A percentile compares a stretch with the other conserved stretches of the same genome.
Conservation (phyloP, 2,797 vertebrate genomes). For the Labeo calbasu region DNA sequence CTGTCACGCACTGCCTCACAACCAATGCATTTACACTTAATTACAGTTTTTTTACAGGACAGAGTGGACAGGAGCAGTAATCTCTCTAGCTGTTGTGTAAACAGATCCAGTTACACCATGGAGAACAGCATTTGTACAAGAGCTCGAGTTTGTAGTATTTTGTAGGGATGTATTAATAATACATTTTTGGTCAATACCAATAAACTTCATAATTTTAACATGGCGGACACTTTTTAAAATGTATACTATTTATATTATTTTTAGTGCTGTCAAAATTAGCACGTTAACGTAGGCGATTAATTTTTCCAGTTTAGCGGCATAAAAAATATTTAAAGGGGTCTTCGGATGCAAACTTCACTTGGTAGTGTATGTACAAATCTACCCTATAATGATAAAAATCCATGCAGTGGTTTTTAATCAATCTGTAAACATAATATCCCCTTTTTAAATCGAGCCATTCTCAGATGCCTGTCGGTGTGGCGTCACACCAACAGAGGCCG, state of each 20-base stretch:
- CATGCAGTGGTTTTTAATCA: too few species aligned
- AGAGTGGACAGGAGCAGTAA: constrained; percentile 27
- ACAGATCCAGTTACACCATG: constrained; percentile 29
- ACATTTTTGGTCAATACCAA: neutral
- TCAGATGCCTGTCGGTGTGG: too few species aligned
- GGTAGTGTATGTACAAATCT: too few species aligned
- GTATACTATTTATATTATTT: neutral
- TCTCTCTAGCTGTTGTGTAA: constrained; percentile 27
- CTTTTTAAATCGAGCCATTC: too few species aligned
- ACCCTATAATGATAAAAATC: too few species aligned
- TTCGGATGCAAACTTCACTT: too few species aligned
- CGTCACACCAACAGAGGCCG: too few species aligned
- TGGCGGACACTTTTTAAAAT: neutral
- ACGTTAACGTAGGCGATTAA: too few species aligned
- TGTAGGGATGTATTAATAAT: neutral
- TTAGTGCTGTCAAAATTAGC: too few species aligned
- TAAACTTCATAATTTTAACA: neutral
- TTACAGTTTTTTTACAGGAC: constrained; percentile 23
- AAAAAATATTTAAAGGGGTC: too few species aligned
- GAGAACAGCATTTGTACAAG: neutral
- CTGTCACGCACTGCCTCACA: constrained; percentile 34
- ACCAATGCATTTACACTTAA: constrained; percentile 42
- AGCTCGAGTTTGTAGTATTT: constrained; percentile 11
- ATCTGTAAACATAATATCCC: too few species aligned
- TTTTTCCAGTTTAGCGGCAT: too few species aligned